Conservation (phyloP, 2,113 vertebrate species). For the Cyprinus carpio region DNA sequence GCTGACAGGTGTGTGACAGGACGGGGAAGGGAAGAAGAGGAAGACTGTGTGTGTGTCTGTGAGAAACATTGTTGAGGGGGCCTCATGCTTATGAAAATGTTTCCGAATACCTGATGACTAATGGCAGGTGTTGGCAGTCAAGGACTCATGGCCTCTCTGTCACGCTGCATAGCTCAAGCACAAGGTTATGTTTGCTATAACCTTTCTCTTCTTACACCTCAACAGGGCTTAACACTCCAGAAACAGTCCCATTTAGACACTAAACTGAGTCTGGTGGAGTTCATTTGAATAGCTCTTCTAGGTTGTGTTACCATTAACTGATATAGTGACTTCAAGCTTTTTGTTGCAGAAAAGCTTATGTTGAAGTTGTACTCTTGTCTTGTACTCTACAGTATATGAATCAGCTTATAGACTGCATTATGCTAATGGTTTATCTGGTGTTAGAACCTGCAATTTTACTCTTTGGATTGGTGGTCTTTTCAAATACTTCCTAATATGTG, state of each 20-base stretch:
- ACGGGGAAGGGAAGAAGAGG: constrained; percentile 63
- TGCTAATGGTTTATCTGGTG: background rate
- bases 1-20: constrained; percentile 73
- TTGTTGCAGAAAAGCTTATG: background rate
- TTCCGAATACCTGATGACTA: constrained; percentile 73
- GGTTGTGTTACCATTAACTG: constrained; percentile 10
- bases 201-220: constrained; percentile 22
- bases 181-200: constrained; percentile 54
- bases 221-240: constrained; percentile 42
- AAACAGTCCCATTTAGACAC: constrained; percentile 37
- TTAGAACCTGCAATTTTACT: background rate
- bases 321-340: background rate
- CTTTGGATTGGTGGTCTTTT: background rate
- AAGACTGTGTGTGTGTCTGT: constrained; percentile 35
- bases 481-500: background rate
- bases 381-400: background rate
- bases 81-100: constrained; percentile 71
- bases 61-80: constrained; percentile 51
- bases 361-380: background rate
- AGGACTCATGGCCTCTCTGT: constrained; percentile 66
- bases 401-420: background rate
- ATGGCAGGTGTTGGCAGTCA: constrained; percentile 72
- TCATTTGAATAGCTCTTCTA: constrained; percentile 23
- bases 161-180: constrained; percentile 61
- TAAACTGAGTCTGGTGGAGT: constrained; percentile 19